Conservation (phyloP, 2,113 vertebrate species). For the Pedionomus torquatus region DNA sequence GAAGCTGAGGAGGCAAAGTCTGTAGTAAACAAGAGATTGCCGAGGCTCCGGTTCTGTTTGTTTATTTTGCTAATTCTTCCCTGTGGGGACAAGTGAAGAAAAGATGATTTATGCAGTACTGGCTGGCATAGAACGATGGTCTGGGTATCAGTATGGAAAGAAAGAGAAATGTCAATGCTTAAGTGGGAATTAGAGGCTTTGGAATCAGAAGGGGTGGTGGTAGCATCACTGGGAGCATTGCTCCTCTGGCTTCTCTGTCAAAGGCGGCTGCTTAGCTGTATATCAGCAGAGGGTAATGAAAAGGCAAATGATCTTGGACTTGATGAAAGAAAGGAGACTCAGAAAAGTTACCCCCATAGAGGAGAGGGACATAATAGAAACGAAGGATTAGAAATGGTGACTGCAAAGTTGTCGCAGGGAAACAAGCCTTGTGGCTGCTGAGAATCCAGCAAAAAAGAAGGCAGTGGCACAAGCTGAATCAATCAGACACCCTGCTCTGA, state of each 20-base stretch:
- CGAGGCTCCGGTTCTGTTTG: background rate
- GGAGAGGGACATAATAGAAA: background rate
- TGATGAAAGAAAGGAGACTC: background rate
- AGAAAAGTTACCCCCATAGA: background rate
- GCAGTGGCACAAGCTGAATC: background rate
- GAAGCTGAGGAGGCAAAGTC: background rate
- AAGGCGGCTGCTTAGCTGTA: background rate
- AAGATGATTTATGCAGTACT: background rate
- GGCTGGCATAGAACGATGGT: background rate
- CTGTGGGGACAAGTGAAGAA: background rate
- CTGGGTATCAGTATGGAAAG: background rate
- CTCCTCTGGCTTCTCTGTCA: background rate
- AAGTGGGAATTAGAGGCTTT: background rate
- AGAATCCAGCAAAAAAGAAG: background rate
- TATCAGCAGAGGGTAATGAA: background rate
- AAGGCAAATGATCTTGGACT: background rate
- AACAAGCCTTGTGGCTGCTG: background rate
- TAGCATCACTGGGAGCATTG: background rate
- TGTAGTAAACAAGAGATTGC: background rate
- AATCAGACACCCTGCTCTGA: background rate
- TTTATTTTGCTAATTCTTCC: conserved; percentile 3
- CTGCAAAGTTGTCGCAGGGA: background rate
- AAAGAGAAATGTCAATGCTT: background rate
- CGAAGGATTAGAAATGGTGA: background rate
- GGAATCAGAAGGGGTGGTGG: background rate